Conservation (phyloP, 2,888 invertebrate species). For the Ceramica pisi region DNA sequence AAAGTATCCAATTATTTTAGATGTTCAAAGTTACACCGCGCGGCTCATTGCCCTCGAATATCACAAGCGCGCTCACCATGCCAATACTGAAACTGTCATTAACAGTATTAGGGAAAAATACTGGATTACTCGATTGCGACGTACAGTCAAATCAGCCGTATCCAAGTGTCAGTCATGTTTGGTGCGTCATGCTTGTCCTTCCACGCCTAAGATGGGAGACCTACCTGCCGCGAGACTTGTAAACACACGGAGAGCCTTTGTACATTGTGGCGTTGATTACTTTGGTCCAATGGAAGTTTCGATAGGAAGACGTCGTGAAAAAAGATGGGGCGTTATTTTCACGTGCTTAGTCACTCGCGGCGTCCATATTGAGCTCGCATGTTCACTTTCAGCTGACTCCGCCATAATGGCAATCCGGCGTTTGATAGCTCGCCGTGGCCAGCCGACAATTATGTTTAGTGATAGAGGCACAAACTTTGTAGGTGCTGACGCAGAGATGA, state of each 20-base stretch:
- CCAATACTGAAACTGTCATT: background rate
- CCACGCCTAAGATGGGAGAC: too few species aligned
- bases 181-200: background rate
- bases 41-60: background rate
- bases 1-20: background rate
- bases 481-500: background rate
- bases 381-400: background rate
- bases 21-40: background rate
- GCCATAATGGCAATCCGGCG: background rate
- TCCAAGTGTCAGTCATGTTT: background rate
- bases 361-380: background rate
- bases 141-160: background rate
- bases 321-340: too few species aligned
- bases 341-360: background rate
- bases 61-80: background rate
- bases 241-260: too few species aligned
- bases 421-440: background rate
- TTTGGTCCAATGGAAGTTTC: too few species aligned
- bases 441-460: background rate
- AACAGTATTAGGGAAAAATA: background rate
- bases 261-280: too few species aligned
- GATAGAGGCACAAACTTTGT: background rate
- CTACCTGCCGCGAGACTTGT: too few species aligned
- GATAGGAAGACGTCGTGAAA: too few species aligned
- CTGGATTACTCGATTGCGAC: background rate